Evolutionary conservation across 2,888 invertebrate genomes (phyloP).

Genomic region (Plebejus melissa): DNA sequence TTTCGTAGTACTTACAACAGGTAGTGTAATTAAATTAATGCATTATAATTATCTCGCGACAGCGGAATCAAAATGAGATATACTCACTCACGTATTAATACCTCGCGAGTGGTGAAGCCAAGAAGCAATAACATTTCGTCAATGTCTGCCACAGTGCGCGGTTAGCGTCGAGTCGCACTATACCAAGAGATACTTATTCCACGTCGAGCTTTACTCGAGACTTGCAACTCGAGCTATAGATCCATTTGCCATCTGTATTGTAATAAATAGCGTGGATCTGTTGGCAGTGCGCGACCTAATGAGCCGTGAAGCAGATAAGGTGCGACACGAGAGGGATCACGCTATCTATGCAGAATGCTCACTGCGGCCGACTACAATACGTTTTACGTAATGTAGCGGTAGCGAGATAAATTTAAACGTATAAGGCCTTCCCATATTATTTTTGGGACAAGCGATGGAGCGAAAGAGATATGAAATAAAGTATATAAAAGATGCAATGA

Average conservation of each 20-base stretch:
- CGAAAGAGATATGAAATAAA: neutral
- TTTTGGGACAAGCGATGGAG: neutral
- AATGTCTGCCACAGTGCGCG: constrained; percentile 71
- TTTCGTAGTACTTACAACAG: neutral
- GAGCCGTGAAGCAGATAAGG: constrained; percentile 81
- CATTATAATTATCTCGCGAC: constrained; percentile 54
- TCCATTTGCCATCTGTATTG: constrained; percentile 72
- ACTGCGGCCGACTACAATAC: constrained; percentile 48
- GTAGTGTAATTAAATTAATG: constrained; percentile 37
- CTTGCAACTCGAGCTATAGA: constrained; percentile 59
- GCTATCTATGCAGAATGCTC: constrained; percentile 63
- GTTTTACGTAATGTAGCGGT: constrained; percentile 39
- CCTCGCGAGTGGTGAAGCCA: constrained; percentile 65
- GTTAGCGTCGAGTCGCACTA: constrained; percentile 61
- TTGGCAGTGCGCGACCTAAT: constrained; percentile 68
- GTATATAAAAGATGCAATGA: neutral
- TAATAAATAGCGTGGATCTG: constrained; percentile 72
- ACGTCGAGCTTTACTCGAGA: constrained; percentile 50
- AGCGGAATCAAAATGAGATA: constrained; percentile 56
- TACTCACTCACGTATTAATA: constrained; percentile 53
- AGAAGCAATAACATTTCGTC: constrained; percentile 73
- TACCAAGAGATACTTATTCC: constrained; percentile 53
- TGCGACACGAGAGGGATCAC: constrained; percentile 63
- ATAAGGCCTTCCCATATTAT: constrained; percentile 18
- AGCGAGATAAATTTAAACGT: constrained; percentile 43